These are phyloP conservation scores for Cryptophagus acutangulus DNA, from an alignment of 2,888 invertebrate genomes.

Conservation along the genomic window DNA sequence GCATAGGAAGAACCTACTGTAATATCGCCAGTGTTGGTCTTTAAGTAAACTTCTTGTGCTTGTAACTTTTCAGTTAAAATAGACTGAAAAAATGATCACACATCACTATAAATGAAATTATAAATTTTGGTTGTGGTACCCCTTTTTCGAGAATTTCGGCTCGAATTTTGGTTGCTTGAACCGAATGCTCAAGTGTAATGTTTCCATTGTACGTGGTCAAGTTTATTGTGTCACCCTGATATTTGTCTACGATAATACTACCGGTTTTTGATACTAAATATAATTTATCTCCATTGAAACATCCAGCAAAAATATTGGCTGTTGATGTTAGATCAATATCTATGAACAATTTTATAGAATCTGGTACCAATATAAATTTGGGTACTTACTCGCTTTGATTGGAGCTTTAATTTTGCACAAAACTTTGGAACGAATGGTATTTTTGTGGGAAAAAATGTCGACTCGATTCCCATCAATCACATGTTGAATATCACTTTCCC, in stretches of 20 bases:
- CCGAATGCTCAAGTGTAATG: conserved; percentile 34
- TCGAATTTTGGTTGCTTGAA: conserved; percentile 36
- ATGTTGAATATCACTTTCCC: conserved; percentile 23
- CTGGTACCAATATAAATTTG: conserved; percentile 2
- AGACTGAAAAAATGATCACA: conserved; percentile 28
- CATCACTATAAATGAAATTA: not conserved
- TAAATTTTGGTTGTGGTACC: conserved; percentile 21
- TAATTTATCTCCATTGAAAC: conserved; percentile 32
- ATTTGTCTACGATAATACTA: conserved; percentile 35
- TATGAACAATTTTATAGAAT: conserved; percentile 20
- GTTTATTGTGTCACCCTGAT: conserved; percentile 35
- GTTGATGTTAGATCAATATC: conserved; percentile 34
- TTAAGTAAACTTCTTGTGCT: conserved; percentile 30
- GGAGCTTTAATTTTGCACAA: conserved; percentile 37
- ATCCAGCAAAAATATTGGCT: conserved; percentile 30
- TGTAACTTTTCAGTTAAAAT: conserved; percentile 37
- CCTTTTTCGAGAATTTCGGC: conserved; percentile 28
- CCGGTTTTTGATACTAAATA: conserved; percentile 29
- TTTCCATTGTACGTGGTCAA: conserved; percentile 32
- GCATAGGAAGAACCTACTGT: conserved; percentile 38
- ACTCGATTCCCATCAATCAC: conserved; percentile 32
- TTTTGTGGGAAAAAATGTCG: conserved; percentile 26
- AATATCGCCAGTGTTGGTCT: conserved; percentile 35
- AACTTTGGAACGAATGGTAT: conserved; percentile 14
- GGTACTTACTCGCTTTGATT: conserved; percentile 41